A percentile compares a stretch with the other conserved stretches of the same genome.
These are phyloP conservation scores for Fulica atra DNA, from an alignment of 2,113 vertebrate species.

Conservation along the genomic window DNA sequence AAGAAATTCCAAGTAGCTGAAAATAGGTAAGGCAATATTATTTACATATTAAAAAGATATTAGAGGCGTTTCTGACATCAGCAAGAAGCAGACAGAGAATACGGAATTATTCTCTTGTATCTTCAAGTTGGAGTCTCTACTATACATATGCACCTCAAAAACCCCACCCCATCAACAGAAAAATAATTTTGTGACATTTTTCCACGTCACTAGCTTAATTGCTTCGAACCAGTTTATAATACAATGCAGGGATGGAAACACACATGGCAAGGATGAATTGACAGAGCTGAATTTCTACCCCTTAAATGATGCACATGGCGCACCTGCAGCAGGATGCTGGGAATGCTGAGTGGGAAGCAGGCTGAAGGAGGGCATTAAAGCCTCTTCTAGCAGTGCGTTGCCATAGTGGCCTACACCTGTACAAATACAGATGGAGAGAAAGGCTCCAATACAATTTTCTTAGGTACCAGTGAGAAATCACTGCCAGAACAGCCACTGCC, in stretches of 20 bases:
- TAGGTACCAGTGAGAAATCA: neutral
- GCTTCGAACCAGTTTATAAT: neutral
- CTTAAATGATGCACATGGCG: neutral
- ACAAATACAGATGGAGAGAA: neutral
- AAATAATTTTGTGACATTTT: neutral
- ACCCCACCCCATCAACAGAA: accelerated
- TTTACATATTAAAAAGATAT: neutral
- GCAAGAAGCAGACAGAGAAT: neutral
- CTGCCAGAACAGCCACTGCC: neutral
- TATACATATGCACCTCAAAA: neutral
- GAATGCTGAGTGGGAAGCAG: neutral
- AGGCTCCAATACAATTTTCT: neutral
- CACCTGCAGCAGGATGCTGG: neutral
- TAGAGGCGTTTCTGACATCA: neutral
- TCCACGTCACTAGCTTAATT: neutral
- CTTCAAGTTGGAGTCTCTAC: neutral
- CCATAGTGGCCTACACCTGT: neutral
- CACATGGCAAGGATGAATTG: neutral
- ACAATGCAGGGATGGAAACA: neutral
- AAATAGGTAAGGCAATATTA: neutral
- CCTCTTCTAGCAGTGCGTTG: neutral
- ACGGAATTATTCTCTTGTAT: neutral
- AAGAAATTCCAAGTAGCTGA: constrained; percentile 26
- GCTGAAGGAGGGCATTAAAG: neutral
- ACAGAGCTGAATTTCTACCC: neutral